Evolutionary conservation across 2,797 vertebrate species (phyloP).

Genomic region (Fratercula arctica): DNA sequence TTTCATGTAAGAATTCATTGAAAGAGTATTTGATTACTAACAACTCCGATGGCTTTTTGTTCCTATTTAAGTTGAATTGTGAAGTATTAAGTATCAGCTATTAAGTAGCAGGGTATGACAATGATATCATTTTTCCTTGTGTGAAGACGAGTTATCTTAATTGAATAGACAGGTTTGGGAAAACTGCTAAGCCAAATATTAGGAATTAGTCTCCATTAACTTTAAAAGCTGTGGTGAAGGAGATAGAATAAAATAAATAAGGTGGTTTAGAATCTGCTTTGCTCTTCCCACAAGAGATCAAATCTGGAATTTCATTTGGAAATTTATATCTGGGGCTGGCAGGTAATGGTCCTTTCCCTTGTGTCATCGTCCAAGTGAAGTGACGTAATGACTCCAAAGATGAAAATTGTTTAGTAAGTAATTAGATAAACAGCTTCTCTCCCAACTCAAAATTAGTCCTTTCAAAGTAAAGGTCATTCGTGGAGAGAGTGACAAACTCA

Average conservation of each 20-base stretch:
- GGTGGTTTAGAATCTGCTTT: not conserved
- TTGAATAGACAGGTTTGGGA: not conserved
- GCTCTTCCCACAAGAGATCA: not conserved
- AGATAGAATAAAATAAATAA: not conserved
- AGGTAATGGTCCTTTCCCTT: not conserved
- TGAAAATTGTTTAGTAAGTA: not conserved
- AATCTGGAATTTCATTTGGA: not conserved
- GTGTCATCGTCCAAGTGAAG: not conserved
- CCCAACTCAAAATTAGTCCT: not conserved
- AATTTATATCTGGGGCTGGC: not conserved
- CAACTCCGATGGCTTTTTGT: not conserved
- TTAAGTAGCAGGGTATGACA: not conserved
- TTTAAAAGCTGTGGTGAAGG: not conserved
- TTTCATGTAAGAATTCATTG: not conserved
- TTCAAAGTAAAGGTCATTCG: not conserved
- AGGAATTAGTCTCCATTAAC: not conserved
- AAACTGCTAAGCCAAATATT: not conserved
- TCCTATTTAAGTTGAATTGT: not conserved
- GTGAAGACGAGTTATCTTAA: not conserved
- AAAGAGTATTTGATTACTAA: slow-evolving; percentile 19
- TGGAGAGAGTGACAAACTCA: not conserved
- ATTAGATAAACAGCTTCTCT: not conserved
- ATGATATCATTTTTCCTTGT: not conserved
- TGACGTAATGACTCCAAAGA: not conserved
- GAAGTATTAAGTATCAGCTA: not conserved